phyloP scores from a whole-genome alignment of 2,797 vertebrate genomes.

The Melopsittacus undulatus region DNA sequence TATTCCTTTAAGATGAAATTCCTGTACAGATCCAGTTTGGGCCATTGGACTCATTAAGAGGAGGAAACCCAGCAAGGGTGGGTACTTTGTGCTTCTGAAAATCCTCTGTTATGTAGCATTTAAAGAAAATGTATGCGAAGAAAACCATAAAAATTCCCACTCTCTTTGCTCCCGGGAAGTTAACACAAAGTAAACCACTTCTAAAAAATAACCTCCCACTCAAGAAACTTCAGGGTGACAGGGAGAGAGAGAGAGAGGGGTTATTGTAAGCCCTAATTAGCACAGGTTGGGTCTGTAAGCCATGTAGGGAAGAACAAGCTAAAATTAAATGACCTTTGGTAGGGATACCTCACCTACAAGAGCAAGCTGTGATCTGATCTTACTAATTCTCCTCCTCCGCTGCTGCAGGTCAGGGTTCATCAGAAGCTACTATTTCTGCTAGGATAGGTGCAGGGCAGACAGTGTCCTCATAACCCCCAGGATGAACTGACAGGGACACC shows the following conservation, averaged over 20 bases:
- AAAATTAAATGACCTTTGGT: slow-evolving; percentile 55
- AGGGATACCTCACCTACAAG: slow-evolving; percentile 17
- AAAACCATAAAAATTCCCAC: not conserved
- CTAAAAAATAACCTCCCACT: slow-evolving; percentile 16
- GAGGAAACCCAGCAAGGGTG: not conserved
- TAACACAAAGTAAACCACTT: not conserved
- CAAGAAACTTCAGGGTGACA: not conserved
- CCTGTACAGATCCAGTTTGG: not conserved
- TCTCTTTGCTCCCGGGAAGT: not conserved
- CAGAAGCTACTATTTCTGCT: slow-evolving; percentile 4
- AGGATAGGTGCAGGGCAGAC: not conserved
- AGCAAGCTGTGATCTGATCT: not conserved
- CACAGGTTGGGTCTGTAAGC: not conserved
- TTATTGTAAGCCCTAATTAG: not conserved
- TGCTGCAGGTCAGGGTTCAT: not conserved
- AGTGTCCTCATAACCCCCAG: not conserved
- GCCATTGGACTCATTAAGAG: not conserved
- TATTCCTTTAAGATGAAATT: not conserved
- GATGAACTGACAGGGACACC: not conserved
- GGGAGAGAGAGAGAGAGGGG: not conserved
- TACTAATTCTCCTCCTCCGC: slow-evolving; percentile 24
- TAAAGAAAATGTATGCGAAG: not conserved
- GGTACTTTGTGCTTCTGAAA: not conserved
- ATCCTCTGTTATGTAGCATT: not conserved
- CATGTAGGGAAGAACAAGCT: not conserved